These are phyloP conservation scores for Drosophila grimshawi DNA, from an alignment of 1,140 invertebrate species.

Conservation along the genomic window DNA sequence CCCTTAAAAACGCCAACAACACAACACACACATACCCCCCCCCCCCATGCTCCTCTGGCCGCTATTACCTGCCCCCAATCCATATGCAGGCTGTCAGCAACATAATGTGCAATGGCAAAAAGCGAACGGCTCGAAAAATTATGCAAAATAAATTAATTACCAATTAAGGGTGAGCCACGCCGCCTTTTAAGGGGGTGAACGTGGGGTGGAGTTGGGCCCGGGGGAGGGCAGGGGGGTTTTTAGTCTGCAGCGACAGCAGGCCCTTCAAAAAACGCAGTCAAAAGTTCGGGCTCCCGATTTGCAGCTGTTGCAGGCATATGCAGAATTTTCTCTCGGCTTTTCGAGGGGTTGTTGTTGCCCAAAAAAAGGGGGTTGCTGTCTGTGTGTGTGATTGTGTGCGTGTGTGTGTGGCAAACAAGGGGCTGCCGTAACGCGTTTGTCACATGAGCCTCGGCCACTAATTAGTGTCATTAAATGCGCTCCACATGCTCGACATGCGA, in stretches of 20 bases:
- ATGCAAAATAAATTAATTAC: conserved; percentile 82
- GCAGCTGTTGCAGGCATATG: conserved; percentile 71
- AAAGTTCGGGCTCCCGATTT: conserved; percentile 14
- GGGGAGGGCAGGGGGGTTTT: background rate
- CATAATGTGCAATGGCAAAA: conserved; percentile 63
- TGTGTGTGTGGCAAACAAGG: conserved; percentile 7
- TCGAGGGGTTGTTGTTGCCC: background rate
- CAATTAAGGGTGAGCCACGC: conserved; percentile 60
- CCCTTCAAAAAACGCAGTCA: conserved; percentile 19
- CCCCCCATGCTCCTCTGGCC: background rate
- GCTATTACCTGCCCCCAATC: background rate
- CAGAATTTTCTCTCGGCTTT: conserved; percentile 36
- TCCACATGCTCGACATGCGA: conserved; percentile 50
- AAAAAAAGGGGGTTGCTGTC: background rate
- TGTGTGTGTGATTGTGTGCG: background rate
- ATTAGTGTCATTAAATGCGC: conserved; percentile 83
- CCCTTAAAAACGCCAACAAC: background rate
- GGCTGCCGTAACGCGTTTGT: conserved; percentile 68
- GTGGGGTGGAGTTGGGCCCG: background rate
- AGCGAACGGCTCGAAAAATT: conserved; percentile 66
- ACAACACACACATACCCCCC: background rate
- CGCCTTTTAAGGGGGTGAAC: background rate
- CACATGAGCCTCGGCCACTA: conserved; percentile 78
- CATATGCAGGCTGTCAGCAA: conserved; percentile 53
- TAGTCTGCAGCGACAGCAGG: conserved; percentile 25